A percentile compares a stretch with the other conserved stretches of the same genome.
Conservation (phyloP, 2,888 invertebrate genomes). For the Gasteruption jaculator region DNA sequence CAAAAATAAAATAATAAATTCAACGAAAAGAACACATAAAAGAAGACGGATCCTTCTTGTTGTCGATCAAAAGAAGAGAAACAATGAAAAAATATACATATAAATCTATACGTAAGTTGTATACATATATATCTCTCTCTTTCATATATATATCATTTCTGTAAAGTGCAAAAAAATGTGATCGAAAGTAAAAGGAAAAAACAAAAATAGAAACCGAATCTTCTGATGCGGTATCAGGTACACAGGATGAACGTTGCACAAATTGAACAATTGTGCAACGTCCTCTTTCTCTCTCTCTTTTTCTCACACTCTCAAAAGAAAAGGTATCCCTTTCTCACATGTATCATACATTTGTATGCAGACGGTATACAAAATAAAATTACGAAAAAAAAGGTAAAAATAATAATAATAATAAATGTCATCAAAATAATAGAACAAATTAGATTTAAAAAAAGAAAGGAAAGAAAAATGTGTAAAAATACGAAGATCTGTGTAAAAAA, state of each 20-base stretch:
- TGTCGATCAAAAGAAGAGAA: no score
- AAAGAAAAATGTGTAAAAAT: constrained; percentile 25
- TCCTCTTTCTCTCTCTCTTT: background rate
- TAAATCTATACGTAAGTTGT: no score
- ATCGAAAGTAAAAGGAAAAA: constrained; percentile 9
- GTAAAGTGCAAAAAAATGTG: background rate
- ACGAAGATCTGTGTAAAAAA: constrained; percentile 41
- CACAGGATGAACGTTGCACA: constrained; percentile 31
- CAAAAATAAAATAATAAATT: no score
- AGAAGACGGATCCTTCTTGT: no score
- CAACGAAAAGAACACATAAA: no score
- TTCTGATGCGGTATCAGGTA: constrained; percentile 42
- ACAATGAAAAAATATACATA: no score
- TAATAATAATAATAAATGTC: constrained; percentile 15
- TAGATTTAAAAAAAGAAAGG: constrained; percentile 6
- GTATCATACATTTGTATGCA: constrained; percentile 9
- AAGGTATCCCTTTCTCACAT: background rate
- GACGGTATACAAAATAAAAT: constrained; percentile 11
- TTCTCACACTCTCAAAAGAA: constrained; percentile 10
- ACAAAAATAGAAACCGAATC: constrained; percentile 27
- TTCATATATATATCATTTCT: no score
- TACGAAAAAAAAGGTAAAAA: constrained; percentile 11
- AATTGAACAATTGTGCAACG: background rate
- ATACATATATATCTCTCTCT: no score
- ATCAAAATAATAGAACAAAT: constrained; percentile 10